Conservation (phyloP, 1,140 invertebrate species). For the Drosophila kurseongensis region DNA sequence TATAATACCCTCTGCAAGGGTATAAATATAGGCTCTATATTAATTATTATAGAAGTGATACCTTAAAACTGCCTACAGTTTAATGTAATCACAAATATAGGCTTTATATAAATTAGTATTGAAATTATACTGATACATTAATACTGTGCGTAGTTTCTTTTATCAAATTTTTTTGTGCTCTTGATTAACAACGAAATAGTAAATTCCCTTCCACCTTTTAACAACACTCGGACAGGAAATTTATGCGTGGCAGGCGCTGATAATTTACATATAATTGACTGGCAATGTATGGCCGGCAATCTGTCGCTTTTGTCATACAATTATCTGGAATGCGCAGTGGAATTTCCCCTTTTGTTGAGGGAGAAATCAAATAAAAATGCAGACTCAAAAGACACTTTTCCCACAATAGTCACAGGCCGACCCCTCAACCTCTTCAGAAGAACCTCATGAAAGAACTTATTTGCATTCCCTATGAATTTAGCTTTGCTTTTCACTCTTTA, state of each 20-base stretch:
- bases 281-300: neutral
- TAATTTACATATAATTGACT: slow-evolving; percentile 9
- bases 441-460: neutral
- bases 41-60: too few relatives aligned
- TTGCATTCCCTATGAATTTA: neutral
- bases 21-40: too few relatives aligned
- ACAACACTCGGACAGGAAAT: neutral
- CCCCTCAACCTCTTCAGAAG: too few relatives aligned
- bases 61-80: too few relatives aligned
- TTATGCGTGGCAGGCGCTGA: neutral
- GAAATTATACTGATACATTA: too few relatives aligned
- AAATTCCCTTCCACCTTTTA: neutral
- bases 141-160: too few relatives aligned
- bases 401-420: neutral
- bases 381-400: neutral
- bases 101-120: too few relatives aligned
- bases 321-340: neutral
- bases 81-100: too few relatives aligned
- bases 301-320: neutral
- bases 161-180: too few relatives aligned
- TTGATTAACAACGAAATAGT: neutral
- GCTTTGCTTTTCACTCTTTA: neutral
- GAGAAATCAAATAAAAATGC: neutral
- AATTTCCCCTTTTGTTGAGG: neutral
- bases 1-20: too few relatives aligned